phyloP scores from a whole-genome alignment of 2,113 vertebrate genomes.

The Pseudonaja textilis region DNA sequence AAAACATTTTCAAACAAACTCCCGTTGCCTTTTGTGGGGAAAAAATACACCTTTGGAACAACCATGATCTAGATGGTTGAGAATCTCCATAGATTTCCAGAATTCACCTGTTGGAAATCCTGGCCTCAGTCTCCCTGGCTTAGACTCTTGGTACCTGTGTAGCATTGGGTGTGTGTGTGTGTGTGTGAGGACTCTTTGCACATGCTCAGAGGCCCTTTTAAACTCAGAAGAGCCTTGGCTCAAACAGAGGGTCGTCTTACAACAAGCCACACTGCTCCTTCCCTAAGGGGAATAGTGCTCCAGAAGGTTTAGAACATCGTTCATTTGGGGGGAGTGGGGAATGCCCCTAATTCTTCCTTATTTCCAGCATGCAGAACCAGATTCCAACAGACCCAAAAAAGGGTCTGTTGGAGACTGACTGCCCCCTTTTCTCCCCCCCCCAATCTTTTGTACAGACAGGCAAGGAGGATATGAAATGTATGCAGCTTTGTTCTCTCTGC shows the following conservation, averaged over 20 bases:
- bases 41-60: neutral
- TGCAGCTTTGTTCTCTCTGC: neutral
- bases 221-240: neutral
- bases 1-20: neutral
- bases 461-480: neutral
- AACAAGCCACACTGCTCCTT: neutral
- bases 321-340: neutral
- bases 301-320: neutral
- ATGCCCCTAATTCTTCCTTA: neutral
- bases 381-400: neutral
- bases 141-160: neutral
- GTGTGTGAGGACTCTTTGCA: neutral
- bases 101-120: neutral
- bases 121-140: neutral
- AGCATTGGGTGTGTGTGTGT: no score
- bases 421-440: no score
- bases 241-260: neutral
- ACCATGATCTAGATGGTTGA: neutral
- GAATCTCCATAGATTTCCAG: neutral
- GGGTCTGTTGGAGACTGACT: neutral
- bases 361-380: neutral
- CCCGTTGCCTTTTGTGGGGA: neutral
- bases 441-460: neutral
- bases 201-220: neutral
- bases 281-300: neutral